Evolutionary conservation across 2,797 vertebrate genomes (phyloP).

Genomic region (Galagoides demidoff): DNA sequence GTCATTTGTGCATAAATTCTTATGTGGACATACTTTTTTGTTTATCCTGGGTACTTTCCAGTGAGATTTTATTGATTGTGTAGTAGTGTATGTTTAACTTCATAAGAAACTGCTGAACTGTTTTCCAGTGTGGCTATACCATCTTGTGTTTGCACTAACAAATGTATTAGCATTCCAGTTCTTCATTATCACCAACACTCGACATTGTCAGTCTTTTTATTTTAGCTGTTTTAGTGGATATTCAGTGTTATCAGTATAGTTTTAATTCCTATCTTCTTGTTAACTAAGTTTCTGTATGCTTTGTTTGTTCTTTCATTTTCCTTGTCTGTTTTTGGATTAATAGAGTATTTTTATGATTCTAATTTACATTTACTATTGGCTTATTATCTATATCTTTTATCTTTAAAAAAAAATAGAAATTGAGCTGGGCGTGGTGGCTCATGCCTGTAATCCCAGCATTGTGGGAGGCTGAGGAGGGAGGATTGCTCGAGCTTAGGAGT

Average conservation of each 20-base stretch:
- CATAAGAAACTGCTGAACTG: neutral
- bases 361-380: slow-evolving; percentile 28
- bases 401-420: neutral
- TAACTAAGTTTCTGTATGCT: neutral
- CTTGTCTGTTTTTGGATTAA: neutral
- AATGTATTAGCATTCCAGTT: neutral
- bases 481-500: too few species aligned
- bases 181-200: neutral
- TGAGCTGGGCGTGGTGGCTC: too few species aligned
- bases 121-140: neutral
- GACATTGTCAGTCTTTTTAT: neutral
- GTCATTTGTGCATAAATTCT: neutral
- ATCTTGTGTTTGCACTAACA: neutral
- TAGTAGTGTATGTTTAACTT: neutral
- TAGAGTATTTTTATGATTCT: neutral
- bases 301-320: neutral
- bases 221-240: neutral
- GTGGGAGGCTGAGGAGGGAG: too few species aligned
- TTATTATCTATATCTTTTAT: neutral
- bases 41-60: neutral
- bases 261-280: neutral
- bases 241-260: neutral
- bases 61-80: neutral
- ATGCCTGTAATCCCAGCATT: too few species aligned
- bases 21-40: neutral